phyloP scores from a whole-genome alignment of 2,797 vertebrate genomes.

The Galagoides demidoff region DNA sequence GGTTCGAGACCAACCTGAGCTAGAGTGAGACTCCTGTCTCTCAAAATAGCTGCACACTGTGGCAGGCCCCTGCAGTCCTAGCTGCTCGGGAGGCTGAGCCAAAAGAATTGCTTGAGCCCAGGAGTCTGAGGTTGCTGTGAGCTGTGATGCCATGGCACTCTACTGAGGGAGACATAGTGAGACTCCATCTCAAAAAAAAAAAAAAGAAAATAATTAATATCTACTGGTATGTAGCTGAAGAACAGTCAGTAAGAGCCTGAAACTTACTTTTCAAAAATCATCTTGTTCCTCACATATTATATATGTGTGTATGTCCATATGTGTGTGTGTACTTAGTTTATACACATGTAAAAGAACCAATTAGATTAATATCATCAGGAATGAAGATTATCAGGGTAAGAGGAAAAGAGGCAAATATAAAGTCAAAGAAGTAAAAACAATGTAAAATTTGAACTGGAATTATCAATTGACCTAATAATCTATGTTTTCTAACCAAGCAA shows the following conservation, averaged over 20 bases:
- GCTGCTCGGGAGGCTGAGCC: no score
- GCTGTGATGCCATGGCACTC: no score
- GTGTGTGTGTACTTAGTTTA: not conserved
- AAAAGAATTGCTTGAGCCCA: no score
- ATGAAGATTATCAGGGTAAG: not conserved
- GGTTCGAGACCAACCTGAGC: no score
- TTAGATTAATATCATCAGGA: not conserved
- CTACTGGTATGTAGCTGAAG: not conserved
- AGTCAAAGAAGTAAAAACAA: slow-evolving; percentile 7
- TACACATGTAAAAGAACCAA: slow-evolving; percentile 1
- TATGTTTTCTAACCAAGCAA: not conserved
- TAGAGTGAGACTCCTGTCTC: no score
- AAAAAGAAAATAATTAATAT: not conserved
- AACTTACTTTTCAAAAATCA: slow-evolving; percentile 37
- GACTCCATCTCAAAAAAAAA: no score
- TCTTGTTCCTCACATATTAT: not conserved
- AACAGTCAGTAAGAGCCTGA: not conserved
- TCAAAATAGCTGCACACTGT: no score
- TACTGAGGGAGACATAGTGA: no score
- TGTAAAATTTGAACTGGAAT: not conserved
- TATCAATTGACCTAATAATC: not conserved
- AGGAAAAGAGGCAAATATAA: not conserved
- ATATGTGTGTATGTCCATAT: not conserved
- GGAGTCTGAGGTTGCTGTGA: no score
- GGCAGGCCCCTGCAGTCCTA: no score